These are phyloP conservation scores for Meliscaeva auricollis DNA, from an alignment of 2,888 invertebrate species.

Conservation along the genomic window DNA sequence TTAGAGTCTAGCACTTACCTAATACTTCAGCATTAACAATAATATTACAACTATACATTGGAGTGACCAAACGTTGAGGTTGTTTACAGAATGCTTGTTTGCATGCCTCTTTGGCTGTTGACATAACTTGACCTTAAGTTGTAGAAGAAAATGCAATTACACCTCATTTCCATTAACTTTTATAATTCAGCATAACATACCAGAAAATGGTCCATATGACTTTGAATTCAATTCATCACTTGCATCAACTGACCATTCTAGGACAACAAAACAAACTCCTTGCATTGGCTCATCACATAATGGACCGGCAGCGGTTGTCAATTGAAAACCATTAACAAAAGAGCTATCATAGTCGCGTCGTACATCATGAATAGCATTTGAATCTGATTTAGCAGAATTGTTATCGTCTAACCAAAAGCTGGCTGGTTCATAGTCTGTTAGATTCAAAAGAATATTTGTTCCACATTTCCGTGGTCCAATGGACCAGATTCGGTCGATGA, in stretches of 20 bases:
- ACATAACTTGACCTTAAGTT: slow-evolving; percentile 93
- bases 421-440: slow-evolving; percentile 88
- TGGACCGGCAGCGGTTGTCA: slow-evolving; percentile 95
- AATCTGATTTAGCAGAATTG: slow-evolving; percentile 80
- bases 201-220: slow-evolving; percentile 85
- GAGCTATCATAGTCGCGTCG: slow-evolving; percentile 89
- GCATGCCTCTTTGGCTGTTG: slow-evolving; percentile 95
- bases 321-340: slow-evolving; percentile 94
- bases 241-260: slow-evolving; percentile 90
- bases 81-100: slow-evolving; percentile 94
- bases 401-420: slow-evolving; percentile 85
- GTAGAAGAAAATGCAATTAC: not conserved
- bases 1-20: slow-evolving; percentile 87
- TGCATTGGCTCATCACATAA: slow-evolving; percentile 98
- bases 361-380: slow-evolving; percentile 84
- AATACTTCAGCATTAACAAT: slow-evolving; percentile 94
- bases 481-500: slow-evolving; percentile 92
- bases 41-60: slow-evolving; percentile 95
- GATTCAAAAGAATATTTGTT: slow-evolving; percentile 95
- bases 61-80: slow-evolving; percentile 95
- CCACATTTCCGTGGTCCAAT: slow-evolving; percentile 96
- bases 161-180: not conserved
- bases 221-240: slow-evolving; percentile 82
- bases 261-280: slow-evolving; percentile 96
- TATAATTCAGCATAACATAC: slow-evolving; percentile 79